These are phyloP conservation scores for Pseudachorutes palmiensis DNA, from an alignment of 1,140 invertebrate species.

Conservation along the genomic window DNA sequence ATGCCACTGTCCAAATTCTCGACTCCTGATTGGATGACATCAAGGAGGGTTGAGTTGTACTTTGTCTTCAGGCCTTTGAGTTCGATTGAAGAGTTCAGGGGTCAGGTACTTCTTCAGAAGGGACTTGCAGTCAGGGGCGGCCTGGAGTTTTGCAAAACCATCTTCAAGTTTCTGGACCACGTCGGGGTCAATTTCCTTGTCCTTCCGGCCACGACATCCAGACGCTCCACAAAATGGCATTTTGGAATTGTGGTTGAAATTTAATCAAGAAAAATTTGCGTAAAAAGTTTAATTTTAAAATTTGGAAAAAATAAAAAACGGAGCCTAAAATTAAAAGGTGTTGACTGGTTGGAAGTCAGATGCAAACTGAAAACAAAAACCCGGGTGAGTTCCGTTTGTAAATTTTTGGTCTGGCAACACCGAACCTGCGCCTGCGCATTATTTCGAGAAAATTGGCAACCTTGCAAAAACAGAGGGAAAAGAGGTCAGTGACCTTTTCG, in stretches of 20 bases:
- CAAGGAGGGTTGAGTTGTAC: conserved; percentile 78
- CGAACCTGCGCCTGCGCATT: too few relatives aligned
- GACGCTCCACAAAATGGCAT: conserved; percentile 2
- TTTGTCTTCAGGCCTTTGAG: conserved; percentile 84
- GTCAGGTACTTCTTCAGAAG: conserved; percentile 70
- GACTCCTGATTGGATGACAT: conserved; percentile 83
- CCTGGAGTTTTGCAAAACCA: conserved; percentile 1
- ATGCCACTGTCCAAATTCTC: conserved; percentile 84
- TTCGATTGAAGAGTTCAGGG: conserved; percentile 68
- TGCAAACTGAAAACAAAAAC: neutral
- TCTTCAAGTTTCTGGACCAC: conserved; percentile 75
- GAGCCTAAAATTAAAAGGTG: neutral
- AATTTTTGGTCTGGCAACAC: too few relatives aligned
- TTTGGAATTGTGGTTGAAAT: conserved; percentile 1
- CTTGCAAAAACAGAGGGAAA: too few relatives aligned
- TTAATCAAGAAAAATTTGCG: neutral
- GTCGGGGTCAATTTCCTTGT: conserved; percentile 41
- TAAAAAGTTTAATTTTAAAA: neutral
- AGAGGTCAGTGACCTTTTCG: neutral
- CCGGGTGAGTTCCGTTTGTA: neutral
- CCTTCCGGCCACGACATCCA: neutral
- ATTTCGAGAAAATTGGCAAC: too few relatives aligned
- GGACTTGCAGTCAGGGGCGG: conserved; percentile 69
- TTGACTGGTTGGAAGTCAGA: neutral
- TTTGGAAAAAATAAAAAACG: neutral